phyloP scores from a whole-genome alignment of 2,888 invertebrate species.

The Drosophila ezoana region DNA sequence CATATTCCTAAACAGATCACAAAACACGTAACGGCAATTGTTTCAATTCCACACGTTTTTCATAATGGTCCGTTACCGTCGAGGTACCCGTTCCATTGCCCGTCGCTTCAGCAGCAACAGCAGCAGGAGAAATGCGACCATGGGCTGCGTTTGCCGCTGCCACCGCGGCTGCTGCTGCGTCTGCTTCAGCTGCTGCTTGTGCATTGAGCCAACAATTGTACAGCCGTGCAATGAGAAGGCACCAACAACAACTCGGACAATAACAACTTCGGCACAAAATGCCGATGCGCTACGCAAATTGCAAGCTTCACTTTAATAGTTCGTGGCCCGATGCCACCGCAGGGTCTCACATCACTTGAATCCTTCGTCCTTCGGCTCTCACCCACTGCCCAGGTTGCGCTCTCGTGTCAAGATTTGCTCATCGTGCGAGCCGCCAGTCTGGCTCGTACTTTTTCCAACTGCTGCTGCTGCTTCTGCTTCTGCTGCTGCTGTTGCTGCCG shows the following conservation, averaged over 20 bases:
- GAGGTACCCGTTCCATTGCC: slow-evolving; percentile 17
- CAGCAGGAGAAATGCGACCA: slow-evolving; percentile 31
- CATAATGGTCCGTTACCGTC: background rate
- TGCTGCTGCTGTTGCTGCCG: slow-evolving; percentile 25
- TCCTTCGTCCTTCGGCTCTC: slow-evolving; percentile 45
- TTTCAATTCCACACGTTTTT: slow-evolving; percentile 38
- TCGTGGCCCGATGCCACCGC: slow-evolving; percentile 47
- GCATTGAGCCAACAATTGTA: slow-evolving; percentile 63
- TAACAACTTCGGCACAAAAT: slow-evolving; percentile 53
- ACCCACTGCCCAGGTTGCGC: slow-evolving; percentile 46
- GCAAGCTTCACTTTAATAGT: slow-evolving; percentile 61
- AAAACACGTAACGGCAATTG: slow-evolving; percentile 9
- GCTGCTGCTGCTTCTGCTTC: slow-evolving; percentile 27
- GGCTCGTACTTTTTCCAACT: slow-evolving; percentile 33
- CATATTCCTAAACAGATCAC: slow-evolving; percentile 25
- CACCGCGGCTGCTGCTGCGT: slow-evolving; percentile 11
- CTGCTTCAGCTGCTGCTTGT: slow-evolving; percentile 38
- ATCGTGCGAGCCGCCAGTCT: slow-evolving; percentile 42
- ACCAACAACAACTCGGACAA: slow-evolving; percentile 31
- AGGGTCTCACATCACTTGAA: slow-evolving; percentile 17
- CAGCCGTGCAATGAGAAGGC: slow-evolving; percentile 55
- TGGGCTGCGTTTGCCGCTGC: slow-evolving; percentile 13
- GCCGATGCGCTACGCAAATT: slow-evolving; percentile 76
- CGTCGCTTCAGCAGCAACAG: slow-evolving; percentile 20
- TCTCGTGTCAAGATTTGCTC: slow-evolving; percentile 51